phyloP scores from a whole-genome alignment of 1,140 invertebrate species.

The Panagrolaimus sp. region DNA sequence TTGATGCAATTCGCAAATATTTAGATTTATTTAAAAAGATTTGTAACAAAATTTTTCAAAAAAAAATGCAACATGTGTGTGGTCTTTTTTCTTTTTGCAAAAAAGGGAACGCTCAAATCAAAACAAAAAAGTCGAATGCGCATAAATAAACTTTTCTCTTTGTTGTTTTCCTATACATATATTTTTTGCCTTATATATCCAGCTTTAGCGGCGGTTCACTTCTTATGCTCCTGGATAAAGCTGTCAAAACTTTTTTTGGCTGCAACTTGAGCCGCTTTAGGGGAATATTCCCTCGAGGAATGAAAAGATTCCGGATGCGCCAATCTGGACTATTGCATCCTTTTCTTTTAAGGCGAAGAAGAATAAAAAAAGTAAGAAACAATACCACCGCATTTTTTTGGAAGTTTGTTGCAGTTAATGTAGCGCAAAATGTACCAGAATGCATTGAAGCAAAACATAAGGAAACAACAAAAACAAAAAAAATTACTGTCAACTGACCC shows the following conservation, averaged over 20 bases:
- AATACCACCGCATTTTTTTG: constrained; percentile 22
- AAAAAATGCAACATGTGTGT: too few species aligned
- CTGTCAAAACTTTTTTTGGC: constrained; percentile 13
- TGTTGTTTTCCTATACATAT: neutral
- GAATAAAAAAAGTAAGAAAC: constrained; percentile 16
- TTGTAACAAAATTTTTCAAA: too few species aligned
- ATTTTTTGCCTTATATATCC: neutral
- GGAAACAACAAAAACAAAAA: constrained; percentile 7
- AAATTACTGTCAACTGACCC: constrained; percentile 39
- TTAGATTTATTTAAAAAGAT: too few species aligned
- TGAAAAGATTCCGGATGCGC: constrained; percentile 5
- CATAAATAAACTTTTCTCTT: constrained; percentile 6
- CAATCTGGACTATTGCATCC: neutral
- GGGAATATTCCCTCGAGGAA: neutral
- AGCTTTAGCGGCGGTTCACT: neutral
- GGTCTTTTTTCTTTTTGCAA: neutral
- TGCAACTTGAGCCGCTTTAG: constrained; percentile 3
- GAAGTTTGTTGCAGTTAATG: constrained; percentile 23
- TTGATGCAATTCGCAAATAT: too few species aligned
- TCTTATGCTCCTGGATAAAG: neutral
- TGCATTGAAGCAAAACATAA: constrained; percentile 9
- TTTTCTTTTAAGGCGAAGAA: neutral
- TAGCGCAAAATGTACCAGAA: constrained; percentile 16
- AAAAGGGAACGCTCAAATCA: neutral
- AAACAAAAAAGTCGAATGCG: neutral